A percentile compares a stretch with the other conserved stretches of the same genome.
phyloP scores from a whole-genome alignment of 2,888 invertebrate species.

The Rotaria macrura region DNA sequence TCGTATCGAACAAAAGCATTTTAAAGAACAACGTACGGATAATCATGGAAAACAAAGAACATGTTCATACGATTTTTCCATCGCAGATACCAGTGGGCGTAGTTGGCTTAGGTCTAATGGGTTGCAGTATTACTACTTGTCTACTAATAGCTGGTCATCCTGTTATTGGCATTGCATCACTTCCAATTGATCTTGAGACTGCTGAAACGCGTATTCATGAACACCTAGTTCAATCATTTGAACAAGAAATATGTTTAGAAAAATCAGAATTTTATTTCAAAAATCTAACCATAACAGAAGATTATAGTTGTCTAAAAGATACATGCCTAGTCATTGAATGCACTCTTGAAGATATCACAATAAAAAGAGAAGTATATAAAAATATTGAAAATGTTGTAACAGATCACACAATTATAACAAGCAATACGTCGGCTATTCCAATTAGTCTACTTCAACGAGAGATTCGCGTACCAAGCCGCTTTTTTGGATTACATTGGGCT shows the following conservation, averaged over 20 bases:
- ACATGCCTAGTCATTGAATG: conserved; percentile 75
- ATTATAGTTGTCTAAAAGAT: neutral
- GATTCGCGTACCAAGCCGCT: neutral
- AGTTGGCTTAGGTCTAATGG: neutral
- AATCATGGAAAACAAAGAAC: neutral
- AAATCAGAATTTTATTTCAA: neutral
- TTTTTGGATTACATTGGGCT: neutral
- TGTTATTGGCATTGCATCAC: neutral
- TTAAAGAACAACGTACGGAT: too few species aligned
- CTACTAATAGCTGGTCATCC: neutral
- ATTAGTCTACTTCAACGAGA: conserved; percentile 53
- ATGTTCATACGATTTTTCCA: neutral
- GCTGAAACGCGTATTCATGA: neutral
- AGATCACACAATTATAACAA: conserved; percentile 80
- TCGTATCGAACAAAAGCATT: too few species aligned
- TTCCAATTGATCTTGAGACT: neutral
- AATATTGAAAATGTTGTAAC: conserved; percentile 73
- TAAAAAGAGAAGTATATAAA: conserved; percentile 92
- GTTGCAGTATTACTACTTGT: neutral
- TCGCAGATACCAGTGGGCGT: neutral
- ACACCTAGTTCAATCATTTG: neutral
- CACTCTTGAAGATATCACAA: conserved; percentile 85
- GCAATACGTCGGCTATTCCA: conserved; percentile 95
- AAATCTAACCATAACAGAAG: neutral
- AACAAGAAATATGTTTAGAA: neutral